phyloP scores from a whole-genome alignment of 2,888 invertebrate genomes.

The Argyresthia goedartella region DNA sequence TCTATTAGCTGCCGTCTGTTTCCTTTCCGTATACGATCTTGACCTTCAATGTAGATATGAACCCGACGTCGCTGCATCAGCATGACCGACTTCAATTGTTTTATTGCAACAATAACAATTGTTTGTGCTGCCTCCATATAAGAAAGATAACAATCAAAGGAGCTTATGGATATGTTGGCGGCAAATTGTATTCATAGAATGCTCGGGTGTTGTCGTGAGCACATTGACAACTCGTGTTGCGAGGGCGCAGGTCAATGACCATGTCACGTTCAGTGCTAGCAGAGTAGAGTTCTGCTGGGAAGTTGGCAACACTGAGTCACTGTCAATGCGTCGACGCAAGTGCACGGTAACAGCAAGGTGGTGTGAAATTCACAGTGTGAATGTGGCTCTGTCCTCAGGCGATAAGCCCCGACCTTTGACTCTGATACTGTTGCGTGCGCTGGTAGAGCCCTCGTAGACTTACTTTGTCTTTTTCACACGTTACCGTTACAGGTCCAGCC shows the following conservation, averaged over 20 bases:
- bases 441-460: not conserved
- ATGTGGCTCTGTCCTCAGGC: not conserved
- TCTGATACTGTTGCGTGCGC: not conserved
- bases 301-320: not conserved
- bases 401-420: not conserved
- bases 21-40: too few species aligned
- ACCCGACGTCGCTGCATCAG: too few species aligned
- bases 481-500: not conserved
- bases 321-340: conserved; percentile 2
- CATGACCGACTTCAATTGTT: conserved; percentile 4
- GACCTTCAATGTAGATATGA: too few species aligned
- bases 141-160: too few species aligned
- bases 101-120: not conserved
- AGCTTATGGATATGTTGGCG: too few species aligned
- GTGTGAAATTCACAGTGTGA: not conserved
- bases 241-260: conserved; percentile 3
- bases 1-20: too few species aligned
- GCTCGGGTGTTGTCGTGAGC: not conserved
- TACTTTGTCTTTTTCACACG: not conserved
- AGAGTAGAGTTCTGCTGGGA: not conserved
- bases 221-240: conserved; percentile 1
- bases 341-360: not conserved
- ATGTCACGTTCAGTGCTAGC: not conserved
- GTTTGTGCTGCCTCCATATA: too few species aligned
- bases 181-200: too few species aligned